Conservation (phyloP, 2,888 invertebrate species). For the Drosophila merina region DNA sequence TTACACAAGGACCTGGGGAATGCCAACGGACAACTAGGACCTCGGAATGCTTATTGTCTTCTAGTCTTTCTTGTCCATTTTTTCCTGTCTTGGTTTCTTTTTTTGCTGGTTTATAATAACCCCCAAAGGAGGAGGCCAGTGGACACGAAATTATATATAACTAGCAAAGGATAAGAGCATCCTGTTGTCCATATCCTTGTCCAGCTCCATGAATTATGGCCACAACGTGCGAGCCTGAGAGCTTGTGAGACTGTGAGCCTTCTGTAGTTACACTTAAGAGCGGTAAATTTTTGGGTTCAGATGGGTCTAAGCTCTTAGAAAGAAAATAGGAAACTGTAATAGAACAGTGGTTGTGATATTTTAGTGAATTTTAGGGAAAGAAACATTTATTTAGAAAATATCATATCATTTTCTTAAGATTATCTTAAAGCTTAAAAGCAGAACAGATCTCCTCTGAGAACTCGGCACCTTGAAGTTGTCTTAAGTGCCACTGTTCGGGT, state of each 20-base stretch:
- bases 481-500: conserved; percentile 27
- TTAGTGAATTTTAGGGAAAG: too few species aligned
- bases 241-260: conserved; percentile 52
- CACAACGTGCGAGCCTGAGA: conserved; percentile 66
- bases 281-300: conserved; percentile 29
- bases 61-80: background rate
- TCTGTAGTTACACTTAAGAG: conserved; percentile 70
- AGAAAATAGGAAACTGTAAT: background rate
- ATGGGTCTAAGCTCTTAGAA: background rate
- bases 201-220: conserved; percentile 67
- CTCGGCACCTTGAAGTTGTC: background rate
- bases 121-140: conserved; percentile 16
- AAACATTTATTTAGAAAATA: too few species aligned
- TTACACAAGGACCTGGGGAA: conserved; percentile 47
- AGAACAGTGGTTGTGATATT: conserved; percentile 2
- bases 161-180: conserved; percentile 64
- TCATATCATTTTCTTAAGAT: background rate
- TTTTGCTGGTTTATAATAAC: conserved; percentile 36
- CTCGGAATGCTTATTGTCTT: conserved; percentile 31
- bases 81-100: conserved; percentile 8
- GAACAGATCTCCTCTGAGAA: background rate
- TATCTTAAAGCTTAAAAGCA: conserved; percentile 5
- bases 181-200: conserved; percentile 57
- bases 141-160: conserved; percentile 55
- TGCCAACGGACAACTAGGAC: conserved; percentile 38